phyloP scores from a whole-genome alignment of 1,140 invertebrate species.

The Babylonia areolata region DNA sequence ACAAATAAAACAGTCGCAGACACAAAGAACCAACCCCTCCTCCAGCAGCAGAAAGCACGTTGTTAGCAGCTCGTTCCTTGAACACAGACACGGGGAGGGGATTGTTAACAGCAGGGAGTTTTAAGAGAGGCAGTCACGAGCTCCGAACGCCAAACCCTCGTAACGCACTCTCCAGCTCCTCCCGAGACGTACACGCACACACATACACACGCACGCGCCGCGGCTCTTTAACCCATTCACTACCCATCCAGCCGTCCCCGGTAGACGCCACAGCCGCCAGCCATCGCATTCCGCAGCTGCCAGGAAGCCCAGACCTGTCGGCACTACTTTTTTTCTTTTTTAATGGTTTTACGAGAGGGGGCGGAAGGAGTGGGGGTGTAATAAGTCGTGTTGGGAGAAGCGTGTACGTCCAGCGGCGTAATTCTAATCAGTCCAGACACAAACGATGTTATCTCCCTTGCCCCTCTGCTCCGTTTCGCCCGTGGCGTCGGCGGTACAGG shows the following conservation, averaged over 20 bases:
- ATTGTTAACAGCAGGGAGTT: neutral
- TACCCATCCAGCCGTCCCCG: neutral
- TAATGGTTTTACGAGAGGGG: neutral
- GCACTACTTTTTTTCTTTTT: neutral
- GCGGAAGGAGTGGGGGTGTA: neutral
- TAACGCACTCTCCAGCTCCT: neutral
- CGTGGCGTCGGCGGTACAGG: neutral
- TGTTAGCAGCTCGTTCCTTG: neutral
- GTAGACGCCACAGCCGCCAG: neutral
- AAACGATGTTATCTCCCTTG: neutral
- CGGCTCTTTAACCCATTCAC: neutral
- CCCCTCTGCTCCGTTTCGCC: neutral
- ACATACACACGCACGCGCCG: no score
- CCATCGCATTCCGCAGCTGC: neutral
- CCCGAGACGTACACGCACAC: neutral
- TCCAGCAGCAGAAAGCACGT: neutral
- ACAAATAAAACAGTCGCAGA: neutral
- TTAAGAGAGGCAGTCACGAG: neutral
- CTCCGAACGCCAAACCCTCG: neutral
- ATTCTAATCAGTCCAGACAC: neutral
- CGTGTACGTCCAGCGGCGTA: neutral
- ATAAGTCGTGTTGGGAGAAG: neutral
- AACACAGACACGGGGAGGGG: neutral
- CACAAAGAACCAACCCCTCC: neutral
- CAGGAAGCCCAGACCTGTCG: neutral